Base-by-base conservation (phyloP, 2,113 vertebrate genomes). In the Ellobius talpinus region DNA sequence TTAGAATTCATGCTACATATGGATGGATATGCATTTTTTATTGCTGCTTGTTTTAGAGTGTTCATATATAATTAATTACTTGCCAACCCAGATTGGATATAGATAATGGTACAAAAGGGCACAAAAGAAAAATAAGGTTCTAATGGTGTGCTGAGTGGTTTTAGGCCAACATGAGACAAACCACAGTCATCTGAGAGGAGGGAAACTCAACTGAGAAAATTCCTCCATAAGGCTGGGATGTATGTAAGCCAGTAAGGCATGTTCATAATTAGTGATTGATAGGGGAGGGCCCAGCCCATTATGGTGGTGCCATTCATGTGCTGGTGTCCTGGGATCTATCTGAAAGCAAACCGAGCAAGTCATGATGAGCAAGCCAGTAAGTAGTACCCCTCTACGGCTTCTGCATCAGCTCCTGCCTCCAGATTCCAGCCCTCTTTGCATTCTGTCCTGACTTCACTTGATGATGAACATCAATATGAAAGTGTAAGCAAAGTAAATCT, bases 21-120 rank as follows among this genome's bases (percentile, higher is more conserved):
- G 3, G 33, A n/a, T 31, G 61, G 26, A 81, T 58, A 87, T 42
- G 12, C 8, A 72, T 73, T 33, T n/a, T 92, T 81, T 82, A 33
- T 74, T 73, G 7, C 36, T 88, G 19, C 42, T 94, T 87, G 10
- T 39, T 87, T 90, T 42, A 39, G 16, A 86, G 31, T 39, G 1
- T 74, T 87, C 39, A 73, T 65, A 58, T 77, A 66, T 82, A 45
- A 92, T 39, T 89, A 45, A 92, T 39, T 68, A 17, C 63, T 13
- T 93, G 50, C 73, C 85, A 93, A 39, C 68, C 12, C 39, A 52
- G 8, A 14, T 63, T 87, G 92, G 81, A 90, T 81, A 90, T 61
- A 31, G 7, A n/a, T 42, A 86, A 93, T 42, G 14, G 11, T 47
- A 68, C 33, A 87, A 61, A 84, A 70, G 24, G 12, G 5, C 55